Evolutionary conservation across 2,888 invertebrate species (phyloP).

Genomic region (Lamproptera curius): DNA sequence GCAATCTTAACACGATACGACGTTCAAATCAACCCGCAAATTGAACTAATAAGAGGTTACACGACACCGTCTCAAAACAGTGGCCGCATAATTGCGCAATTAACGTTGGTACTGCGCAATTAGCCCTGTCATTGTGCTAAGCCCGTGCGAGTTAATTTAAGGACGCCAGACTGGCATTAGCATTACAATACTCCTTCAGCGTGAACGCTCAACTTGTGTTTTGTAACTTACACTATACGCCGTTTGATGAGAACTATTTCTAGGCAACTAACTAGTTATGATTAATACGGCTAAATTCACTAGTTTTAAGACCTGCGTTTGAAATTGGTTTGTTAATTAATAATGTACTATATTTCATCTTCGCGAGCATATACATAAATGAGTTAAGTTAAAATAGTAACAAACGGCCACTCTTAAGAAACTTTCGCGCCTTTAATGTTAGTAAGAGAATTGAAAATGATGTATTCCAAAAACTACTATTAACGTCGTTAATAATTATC

Average conservation of each 20-base stretch:
- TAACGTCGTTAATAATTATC: no score
- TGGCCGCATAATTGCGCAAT: constrained; percentile 35
- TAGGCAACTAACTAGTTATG: no score
- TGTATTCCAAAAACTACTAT: no score
- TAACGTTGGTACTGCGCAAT: constrained; percentile 36
- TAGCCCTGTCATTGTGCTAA: constrained; percentile 29
- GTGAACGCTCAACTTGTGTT: constrained; percentile 41
- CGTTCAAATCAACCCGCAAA: constrained; percentile 16
- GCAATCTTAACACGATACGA: neutral
- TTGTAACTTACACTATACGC: constrained; percentile 14
- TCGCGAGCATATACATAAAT: no score
- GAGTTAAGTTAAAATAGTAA: no score
- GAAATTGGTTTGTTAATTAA: no score
- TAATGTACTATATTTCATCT: no score
- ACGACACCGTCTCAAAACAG: constrained; percentile 30
- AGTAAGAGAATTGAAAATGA: no score
- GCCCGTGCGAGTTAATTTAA: constrained; percentile 30
- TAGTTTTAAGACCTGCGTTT: no score
- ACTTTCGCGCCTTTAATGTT: no score
- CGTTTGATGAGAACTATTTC: neutral
- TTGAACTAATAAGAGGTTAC: constrained; percentile 16
- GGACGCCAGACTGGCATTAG: constrained; percentile 38
- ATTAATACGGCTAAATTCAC: no score
- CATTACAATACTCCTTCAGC: constrained; percentile 50
- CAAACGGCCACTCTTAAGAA: no score